These are phyloP conservation scores for Cenopis cana DNA, from an alignment of 2,888 invertebrate species.

Conservation along the genomic window DNA sequence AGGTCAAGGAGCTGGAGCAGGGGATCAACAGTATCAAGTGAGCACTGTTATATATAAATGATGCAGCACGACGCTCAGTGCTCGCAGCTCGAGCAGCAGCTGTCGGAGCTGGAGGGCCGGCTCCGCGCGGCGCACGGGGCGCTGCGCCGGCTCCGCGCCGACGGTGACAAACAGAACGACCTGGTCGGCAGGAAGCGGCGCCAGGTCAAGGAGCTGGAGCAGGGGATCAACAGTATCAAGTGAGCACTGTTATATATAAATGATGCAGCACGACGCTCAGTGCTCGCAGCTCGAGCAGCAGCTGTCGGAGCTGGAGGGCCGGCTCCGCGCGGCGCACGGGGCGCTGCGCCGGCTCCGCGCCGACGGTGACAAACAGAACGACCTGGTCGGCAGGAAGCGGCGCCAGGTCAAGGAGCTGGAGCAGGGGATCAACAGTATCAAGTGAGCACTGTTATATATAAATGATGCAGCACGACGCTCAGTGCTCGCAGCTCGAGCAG, in stretches of 20 bases:
- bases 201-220: constrained; percentile 67
- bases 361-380: constrained; percentile 56
- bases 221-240: constrained; percentile 70
- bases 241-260: no score
- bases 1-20: constrained; percentile 65
- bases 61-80: constrained; percentile 64
- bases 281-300: constrained; percentile 70
- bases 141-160: constrained; percentile 52
- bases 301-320: constrained; percentile 57
- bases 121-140: constrained; percentile 62
- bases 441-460: no score
- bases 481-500: constrained; percentile 66
- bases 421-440: constrained; percentile 69
- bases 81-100: constrained; percentile 66
- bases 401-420: constrained; percentile 68
- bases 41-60: no score
- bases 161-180: constrained; percentile 59
- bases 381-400: constrained; percentile 63
- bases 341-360: constrained; percentile 54
- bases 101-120: constrained; percentile 59
- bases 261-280: constrained; percentile 61
- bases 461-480: constrained; percentile 62
- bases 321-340: constrained; percentile 62
- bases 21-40: constrained; percentile 71
- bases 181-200: constrained; percentile 63